Evolutionary conservation across 2,113 vertebrate species (phyloP).

Genomic region (Colaptes auratus): DNA sequence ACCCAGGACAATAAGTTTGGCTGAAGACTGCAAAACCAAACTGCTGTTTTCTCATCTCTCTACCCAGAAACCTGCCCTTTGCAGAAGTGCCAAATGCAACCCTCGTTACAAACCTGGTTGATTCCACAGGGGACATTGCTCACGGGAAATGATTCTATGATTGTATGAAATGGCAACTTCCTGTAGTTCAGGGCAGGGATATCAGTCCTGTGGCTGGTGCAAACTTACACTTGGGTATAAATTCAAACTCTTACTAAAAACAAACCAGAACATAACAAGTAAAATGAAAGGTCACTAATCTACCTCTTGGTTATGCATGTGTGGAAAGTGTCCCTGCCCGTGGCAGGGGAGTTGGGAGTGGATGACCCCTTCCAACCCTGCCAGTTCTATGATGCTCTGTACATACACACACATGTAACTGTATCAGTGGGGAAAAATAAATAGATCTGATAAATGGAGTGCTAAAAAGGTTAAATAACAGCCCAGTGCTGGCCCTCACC

Average conservation of each 20-base stretch:
- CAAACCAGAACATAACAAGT: no score
- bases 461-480: background rate
- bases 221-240: background rate
- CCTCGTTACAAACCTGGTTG: background rate
- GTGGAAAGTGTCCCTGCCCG: no score
- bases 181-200: background rate
- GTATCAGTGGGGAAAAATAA: background rate
- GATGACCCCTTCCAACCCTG: no score
- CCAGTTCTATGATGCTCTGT: no score
- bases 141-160: background rate
- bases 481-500: accelerated
- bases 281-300: background rate
- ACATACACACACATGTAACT: background rate
- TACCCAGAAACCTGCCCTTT: background rate
- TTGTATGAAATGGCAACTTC: background rate
- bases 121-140: background rate
- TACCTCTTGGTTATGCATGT: background rate
- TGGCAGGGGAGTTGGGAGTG: no score
- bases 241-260: background rate
- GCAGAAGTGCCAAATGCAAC: background rate
- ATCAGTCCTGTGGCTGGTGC: background rate
- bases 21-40: background rate
- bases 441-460: background rate
- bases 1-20: background rate
- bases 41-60: background rate